Evolutionary conservation across 1,140 invertebrate genomes (phyloP).

Genomic region (Ips nitidus): DNA sequence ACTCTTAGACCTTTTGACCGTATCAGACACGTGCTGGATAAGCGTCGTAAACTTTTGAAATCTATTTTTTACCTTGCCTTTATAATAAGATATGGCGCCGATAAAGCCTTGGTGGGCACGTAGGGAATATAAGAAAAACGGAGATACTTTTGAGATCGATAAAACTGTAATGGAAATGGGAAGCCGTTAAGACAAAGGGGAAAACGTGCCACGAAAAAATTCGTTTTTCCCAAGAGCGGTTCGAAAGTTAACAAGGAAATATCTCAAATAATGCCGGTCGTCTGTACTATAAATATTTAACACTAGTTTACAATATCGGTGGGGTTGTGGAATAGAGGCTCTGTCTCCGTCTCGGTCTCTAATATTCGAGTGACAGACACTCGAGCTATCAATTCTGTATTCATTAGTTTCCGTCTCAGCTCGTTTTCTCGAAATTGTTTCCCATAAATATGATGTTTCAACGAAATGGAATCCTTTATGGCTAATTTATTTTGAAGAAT

Average conservation of each 20-base stretch:
- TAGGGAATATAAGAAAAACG: constrained; percentile 32
- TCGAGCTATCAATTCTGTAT: constrained; percentile 23
- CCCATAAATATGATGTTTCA: constrained; percentile 23
- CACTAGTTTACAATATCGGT: constrained; percentile 14
- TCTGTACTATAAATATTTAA: constrained; percentile 31
- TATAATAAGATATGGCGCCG: constrained; percentile 22
- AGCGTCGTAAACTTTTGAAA: neutral
- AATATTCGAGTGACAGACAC: constrained; percentile 27
- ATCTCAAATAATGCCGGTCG: constrained; percentile 17
- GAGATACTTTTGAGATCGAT: constrained; percentile 32
- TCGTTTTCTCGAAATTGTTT: constrained; percentile 24
- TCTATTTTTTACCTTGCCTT: constrained; percentile 9
- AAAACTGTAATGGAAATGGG: constrained; percentile 34
- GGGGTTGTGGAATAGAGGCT: neutral
- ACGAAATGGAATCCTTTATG: constrained; percentile 17
- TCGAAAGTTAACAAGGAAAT: constrained; percentile 35
- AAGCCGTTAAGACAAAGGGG: constrained; percentile 34
- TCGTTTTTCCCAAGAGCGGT: constrained; percentile 6
- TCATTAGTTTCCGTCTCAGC: constrained; percentile 26
- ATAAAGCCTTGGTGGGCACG: constrained; percentile 21
- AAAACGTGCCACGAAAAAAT: constrained; percentile 32
- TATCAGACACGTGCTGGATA: too few species aligned
- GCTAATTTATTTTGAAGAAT: constrained; percentile 11
- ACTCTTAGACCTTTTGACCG: too few species aligned
- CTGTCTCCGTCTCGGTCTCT: neutral